Base-by-base conservation (phyloP, 2,888 invertebrate species). In the Spilarctia lutea region DNA sequence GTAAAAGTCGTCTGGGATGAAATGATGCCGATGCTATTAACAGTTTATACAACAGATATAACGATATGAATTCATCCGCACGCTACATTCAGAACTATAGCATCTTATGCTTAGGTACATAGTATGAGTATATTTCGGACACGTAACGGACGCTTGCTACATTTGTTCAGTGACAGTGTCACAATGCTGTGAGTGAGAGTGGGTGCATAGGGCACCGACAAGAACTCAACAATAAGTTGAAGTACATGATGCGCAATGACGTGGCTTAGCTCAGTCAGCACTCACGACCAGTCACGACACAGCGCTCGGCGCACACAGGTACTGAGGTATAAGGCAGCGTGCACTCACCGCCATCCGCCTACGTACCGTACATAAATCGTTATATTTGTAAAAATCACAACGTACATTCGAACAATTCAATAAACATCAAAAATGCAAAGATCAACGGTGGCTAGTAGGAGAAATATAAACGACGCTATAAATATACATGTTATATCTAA, bases 361-460 rank as follows among this genome's bases (percentile, higher is more conserved):
- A 30, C 18, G 30, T 30, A 30, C 18, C 76, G 52, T 42, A 65
- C 75, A 24, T 65, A 68, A 76, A 45, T 75, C 67, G 75, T 78
- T 79, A 78, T 35, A 68, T 72, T 60, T 75, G 73, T 83, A 80
- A 79, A 77, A 84, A 86, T 87, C 87, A 90, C 88, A 88, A 87
- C 78, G 69, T 85, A 88, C 87, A 89, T 81, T 82, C 87, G 90
- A 91, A 93, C 92, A 87, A 88, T 90, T 91, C 88, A 92, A 93
- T 93, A 94, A 93, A 94, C 91, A 93, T 94, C 91, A 87, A 93
- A 94, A 94, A 92, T 93, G 91, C 93, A 91, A 90, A 90, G 88
- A 80, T 93, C 91, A 93, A 93, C 94, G 89, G 89, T 91, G 90
- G 93, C 92, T 91, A 92, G 89, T 92, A 92, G 91, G 91, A 92